These are phyloP conservation scores for Salvator merianae DNA, from an alignment of 2,113 vertebrate species.

Conservation along the genomic window DNA sequence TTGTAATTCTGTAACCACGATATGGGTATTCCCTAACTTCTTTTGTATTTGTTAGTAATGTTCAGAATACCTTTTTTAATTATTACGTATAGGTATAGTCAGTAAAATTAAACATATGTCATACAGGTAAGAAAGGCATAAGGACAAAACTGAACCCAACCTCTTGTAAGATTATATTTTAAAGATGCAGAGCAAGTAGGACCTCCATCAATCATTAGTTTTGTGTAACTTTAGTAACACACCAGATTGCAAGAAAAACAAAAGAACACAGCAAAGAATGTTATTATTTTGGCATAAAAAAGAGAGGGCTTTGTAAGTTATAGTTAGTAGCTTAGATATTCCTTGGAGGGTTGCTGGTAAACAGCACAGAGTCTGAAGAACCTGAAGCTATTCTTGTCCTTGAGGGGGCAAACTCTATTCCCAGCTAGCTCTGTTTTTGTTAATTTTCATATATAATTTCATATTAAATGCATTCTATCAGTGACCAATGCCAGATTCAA, in stretches of 20 bases:
- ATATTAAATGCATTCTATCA: neutral
- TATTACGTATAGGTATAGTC: neutral
- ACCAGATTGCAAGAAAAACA: neutral
- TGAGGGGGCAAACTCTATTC: neutral
- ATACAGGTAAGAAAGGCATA: neutral
- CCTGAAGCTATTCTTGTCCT: neutral
- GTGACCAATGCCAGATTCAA: neutral
- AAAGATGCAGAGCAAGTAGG: neutral
- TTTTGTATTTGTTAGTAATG: slow-evolving; percentile 47
- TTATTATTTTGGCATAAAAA: neutral
- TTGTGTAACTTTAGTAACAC: neutral
- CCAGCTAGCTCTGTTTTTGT: neutral
- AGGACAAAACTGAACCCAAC: neutral
- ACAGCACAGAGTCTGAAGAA: neutral
- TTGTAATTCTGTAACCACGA: neutral
- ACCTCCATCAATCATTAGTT: neutral
- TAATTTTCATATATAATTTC: neutral
- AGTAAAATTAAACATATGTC: slow-evolving; percentile 9
- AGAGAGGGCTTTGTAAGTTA: neutral
- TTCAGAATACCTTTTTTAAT: slow-evolving; percentile 25
- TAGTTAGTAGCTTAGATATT: neutral
- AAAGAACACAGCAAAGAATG: neutral
- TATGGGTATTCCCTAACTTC: slow-evolving; percentile 31
- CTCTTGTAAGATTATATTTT: neutral
- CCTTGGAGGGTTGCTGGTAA: neutral